Evolutionary conservation across 2,797 vertebrate species (phyloP).

Genomic region (Phrynocephalus forsythii): DNA sequence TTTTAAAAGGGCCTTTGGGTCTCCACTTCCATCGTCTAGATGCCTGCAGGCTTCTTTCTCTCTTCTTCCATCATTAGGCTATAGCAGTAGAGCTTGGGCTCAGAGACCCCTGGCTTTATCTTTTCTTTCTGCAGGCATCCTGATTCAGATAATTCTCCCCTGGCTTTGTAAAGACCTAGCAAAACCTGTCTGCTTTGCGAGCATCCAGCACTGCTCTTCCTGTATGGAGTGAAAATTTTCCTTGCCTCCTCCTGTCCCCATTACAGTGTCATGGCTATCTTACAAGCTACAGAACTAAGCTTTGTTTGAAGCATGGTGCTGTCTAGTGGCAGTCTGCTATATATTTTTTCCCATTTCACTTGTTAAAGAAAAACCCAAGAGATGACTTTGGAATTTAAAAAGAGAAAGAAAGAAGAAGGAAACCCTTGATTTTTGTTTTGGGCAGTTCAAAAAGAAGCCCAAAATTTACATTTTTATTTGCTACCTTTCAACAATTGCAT

Average conservation of each 20-base stretch:
- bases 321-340: constrained; percentile 46
- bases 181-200: neutral
- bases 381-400: neutral
- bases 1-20: neutral
- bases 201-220: neutral
- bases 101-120: neutral
- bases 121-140: neutral
- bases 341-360: constrained; percentile 11
- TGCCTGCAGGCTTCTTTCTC: neutral
- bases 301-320: constrained; percentile 47
- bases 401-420: too few relatives aligned
- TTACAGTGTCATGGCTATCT: neutral
- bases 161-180: neutral
- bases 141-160: neutral
- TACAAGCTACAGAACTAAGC: neutral
- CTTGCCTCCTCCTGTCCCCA: neutral
- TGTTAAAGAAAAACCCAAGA: neutral
- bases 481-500: neutral
- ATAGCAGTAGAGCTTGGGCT: neutral
- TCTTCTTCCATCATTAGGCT: neutral
- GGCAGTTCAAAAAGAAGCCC: neutral
- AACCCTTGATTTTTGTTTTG: neutral
- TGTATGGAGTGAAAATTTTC: neutral
- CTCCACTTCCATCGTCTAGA: neutral
- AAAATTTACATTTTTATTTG: neutral